Evolutionary conservation across 2,797 vertebrate species (phyloP).

Genomic region (Poecilia gillii): DNA sequence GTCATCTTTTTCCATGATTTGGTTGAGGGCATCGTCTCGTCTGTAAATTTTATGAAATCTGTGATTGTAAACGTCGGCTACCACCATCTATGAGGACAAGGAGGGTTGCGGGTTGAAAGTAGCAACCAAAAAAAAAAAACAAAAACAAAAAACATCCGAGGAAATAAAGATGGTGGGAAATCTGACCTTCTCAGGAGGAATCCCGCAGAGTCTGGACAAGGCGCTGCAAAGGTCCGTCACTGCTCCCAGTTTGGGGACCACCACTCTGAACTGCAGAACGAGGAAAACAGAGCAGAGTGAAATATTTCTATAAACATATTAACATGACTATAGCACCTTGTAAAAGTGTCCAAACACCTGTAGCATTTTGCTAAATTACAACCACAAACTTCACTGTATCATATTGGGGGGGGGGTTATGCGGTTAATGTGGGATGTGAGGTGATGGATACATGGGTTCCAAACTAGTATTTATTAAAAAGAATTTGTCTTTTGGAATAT

Average conservation of each 20-base stretch:
- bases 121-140: neutral
- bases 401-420: neutral
- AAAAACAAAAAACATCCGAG: neutral
- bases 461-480: neutral
- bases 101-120: neutral
- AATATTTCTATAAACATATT: neutral
- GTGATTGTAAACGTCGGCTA: constrained; percentile 97
- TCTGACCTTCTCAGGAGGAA: constrained; percentile 91
- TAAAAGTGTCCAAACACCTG: neutral
- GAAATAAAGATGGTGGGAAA: neutral
- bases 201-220: constrained; percentile 88
- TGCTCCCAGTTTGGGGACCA: constrained; percentile 92
- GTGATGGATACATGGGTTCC: neutral
- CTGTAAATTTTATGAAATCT: constrained; percentile 97
- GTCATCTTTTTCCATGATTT: constrained; percentile 96
- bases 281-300: neutral
- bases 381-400: neutral
- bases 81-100: constrained; percentile 88
- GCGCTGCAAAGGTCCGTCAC: constrained; percentile 91
- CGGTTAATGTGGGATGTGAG: neutral
- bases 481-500: neutral
- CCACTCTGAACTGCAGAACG: constrained; percentile 86
- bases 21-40: constrained; percentile 92
- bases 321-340: neutral
- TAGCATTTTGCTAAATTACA: neutral